Conservation (phyloP, 2,113 vertebrate genomes). For the Bombycilla garrulus region DNA sequence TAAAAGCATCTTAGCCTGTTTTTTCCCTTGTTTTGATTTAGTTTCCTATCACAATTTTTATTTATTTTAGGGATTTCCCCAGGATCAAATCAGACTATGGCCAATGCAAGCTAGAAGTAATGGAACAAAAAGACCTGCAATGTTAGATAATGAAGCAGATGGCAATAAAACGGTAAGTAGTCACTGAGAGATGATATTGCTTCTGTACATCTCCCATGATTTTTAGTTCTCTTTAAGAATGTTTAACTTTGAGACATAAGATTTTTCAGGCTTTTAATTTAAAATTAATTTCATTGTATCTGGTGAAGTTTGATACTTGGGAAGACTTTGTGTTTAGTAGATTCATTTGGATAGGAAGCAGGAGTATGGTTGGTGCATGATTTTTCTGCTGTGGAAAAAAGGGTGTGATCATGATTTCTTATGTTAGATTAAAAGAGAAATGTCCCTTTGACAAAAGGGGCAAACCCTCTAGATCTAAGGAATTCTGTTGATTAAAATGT, state of each 20-base stretch:
- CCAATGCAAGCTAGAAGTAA: conserved; percentile 99
- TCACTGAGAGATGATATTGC: not conserved
- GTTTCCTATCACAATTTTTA: not conserved
- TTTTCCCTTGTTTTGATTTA: not conserved
- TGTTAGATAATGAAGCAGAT: conserved; percentile 97
- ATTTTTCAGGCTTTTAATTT: not conserved
- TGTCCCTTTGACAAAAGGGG: not conserved
- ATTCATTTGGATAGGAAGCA: not conserved
- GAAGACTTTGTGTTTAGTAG: not conserved
- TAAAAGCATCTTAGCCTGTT: not conserved
- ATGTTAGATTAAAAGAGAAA: not conserved
- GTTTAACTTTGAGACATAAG: not conserved
- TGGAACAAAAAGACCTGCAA: conserved; percentile 95
- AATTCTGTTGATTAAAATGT: not conserved
- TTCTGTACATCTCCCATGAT: not conserved
- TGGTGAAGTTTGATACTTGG: not conserved
- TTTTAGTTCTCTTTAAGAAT: not conserved
- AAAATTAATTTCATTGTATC: not conserved
- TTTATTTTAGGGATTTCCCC: conserved; percentile 90
- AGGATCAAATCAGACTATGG: conserved; percentile 98
- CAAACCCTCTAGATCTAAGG: not conserved
- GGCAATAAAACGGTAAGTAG: conserved; percentile 93
- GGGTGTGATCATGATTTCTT: fast-evolving
- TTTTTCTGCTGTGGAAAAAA: not conserved
- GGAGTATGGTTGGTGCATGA: not conserved